Percentiles rank a stretch among this genome's conserved stretches.
phyloP scores from a whole-genome alignment of 2,797 vertebrate genomes.

The Peromyscus attwateri region DNA sequence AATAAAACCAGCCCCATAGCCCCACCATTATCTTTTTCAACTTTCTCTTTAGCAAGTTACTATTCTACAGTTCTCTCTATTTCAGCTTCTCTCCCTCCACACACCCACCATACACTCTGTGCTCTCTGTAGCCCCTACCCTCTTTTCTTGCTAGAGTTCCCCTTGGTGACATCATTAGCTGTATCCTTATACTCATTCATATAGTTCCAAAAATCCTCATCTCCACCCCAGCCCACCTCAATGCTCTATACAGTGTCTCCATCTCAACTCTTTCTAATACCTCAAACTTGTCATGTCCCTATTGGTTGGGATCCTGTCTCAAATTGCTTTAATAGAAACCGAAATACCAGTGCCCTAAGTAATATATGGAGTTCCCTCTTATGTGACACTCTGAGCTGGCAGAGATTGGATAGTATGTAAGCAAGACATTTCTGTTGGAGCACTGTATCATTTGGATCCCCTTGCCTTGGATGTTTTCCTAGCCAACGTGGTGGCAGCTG shows the following conservation, averaged over 20 bases:
- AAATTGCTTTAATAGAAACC: neutral
- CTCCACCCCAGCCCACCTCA: neutral
- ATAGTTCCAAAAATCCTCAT: rapidly evolving
- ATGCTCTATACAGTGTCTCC: neutral
- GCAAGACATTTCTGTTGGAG: neutral
- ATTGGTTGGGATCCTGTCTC: neutral
- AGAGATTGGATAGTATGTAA: neutral
- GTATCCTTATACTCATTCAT: neutral
- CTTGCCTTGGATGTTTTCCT: neutral
- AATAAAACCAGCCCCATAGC: neutral
- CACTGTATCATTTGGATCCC: neutral
- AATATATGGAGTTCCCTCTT: neutral
- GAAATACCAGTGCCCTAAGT: neutral
- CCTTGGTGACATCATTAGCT: neutral
- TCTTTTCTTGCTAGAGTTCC: neutral
- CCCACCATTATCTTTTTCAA: neutral
- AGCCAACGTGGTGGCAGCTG: rapidly evolving
- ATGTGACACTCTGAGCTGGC: neutral
- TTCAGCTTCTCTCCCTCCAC: neutral
- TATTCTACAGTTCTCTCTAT: neutral
- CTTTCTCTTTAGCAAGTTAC: neutral
- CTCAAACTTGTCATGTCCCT: neutral
- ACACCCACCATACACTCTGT: rapidly evolving
- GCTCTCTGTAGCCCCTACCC: neutral
- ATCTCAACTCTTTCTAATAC: neutral